Percentiles rank a stretch among this genome's conserved stretches.
Evolutionary conservation across 1,140 invertebrate genomes (phyloP).

Genomic region (Limonius californicus): DNA sequence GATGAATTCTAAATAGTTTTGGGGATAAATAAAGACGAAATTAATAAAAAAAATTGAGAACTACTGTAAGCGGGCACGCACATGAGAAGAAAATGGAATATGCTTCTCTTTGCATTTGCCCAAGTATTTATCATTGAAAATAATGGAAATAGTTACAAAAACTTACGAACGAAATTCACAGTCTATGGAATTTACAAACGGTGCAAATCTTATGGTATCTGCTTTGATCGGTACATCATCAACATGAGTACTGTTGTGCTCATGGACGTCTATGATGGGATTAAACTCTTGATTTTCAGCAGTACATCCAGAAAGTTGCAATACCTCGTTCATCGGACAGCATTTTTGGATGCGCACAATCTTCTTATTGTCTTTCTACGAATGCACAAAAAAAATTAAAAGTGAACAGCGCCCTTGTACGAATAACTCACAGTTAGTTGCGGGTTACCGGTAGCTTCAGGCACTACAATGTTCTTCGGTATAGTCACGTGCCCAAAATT

Average conservation of each 20-base stretch:
- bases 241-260: constrained; percentile 29
- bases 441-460: neutral
- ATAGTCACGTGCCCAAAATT: constrained; percentile 64
- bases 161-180: constrained; percentile 21
- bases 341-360: constrained; percentile 49
- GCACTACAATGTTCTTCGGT: neutral
- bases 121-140: too few species aligned
- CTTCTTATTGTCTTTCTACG: neutral
- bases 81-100: too few species aligned
- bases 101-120: too few species aligned
- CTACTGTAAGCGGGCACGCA: too few species aligned
- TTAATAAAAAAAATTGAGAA: too few species aligned
- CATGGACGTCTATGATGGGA: constrained; percentile 9
- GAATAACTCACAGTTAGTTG: neutral
- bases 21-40: too few species aligned
- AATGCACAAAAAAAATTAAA: neutral
- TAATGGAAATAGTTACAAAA: too few species aligned
- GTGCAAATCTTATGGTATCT: constrained; percentile 8
- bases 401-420: neutral
- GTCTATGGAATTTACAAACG: constrained; percentile 13
- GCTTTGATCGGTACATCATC: constrained; percentile 20
- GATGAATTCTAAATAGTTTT: too few species aligned
- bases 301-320: neutral
- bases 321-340: constrained; percentile 3
- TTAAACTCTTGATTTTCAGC: neutral